Conservation (phyloP, 2,113 vertebrate genomes). For the Muscicapa adusta region DNA sequence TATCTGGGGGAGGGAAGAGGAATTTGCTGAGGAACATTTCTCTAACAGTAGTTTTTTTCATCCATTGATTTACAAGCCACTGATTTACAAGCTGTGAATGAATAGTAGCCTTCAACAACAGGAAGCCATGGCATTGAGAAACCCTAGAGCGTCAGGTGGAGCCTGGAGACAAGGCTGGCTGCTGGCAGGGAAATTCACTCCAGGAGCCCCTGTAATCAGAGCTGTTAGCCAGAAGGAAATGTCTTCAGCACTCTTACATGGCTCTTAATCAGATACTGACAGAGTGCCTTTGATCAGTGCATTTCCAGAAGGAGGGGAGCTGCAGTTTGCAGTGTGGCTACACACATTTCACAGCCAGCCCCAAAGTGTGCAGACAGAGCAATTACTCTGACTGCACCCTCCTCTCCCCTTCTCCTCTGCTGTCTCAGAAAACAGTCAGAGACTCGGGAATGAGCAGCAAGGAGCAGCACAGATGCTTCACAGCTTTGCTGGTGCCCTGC, state of each 20-base stretch:
- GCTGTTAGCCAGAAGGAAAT: conserved; percentile 83
- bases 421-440: conserved; percentile 15
- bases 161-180: conserved; percentile 71
- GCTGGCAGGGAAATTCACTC: conserved; percentile 75
- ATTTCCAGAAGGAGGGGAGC: conserved; percentile 71
- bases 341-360: conserved; percentile 65
- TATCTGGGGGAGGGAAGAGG: conserved; percentile 63
- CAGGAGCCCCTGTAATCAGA: conserved; percentile 78
- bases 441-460: neutral
- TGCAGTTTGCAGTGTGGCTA: conserved; percentile 60
- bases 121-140: conserved; percentile 78
- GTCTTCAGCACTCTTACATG: conserved; percentile 80
- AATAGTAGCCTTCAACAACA: conserved; percentile 82
- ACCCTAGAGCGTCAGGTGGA: conserved; percentile 74
- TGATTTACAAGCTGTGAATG: conserved; percentile 86
- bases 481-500: neutral
- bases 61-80: conserved; percentile 79
- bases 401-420: conserved; percentile 9
- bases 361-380: conserved; percentile 32
- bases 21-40: conserved; percentile 74
- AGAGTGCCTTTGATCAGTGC: conserved; percentile 77
- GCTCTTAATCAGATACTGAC: conserved; percentile 82
- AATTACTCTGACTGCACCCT: conserved; percentile 38
- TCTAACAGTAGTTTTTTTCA: conserved; percentile 76
- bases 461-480: neutral